These are phyloP conservation scores for Acanthisitta chloris DNA, from an alignment of 2,113 vertebrate species.

Conservation along the genomic window DNA sequence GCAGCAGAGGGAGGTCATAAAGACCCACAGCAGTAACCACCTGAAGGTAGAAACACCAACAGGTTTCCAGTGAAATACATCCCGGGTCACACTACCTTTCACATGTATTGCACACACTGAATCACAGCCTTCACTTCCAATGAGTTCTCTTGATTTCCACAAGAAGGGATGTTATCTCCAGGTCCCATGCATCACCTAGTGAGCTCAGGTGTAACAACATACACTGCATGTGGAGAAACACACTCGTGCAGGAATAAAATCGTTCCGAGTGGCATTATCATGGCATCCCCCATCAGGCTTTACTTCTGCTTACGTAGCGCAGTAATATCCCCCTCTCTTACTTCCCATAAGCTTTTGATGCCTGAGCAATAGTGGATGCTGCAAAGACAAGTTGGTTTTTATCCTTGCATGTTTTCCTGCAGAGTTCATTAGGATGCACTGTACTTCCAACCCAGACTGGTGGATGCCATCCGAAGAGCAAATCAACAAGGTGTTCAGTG, in stretches of 20 bases:
- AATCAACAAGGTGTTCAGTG: constrained; percentile 99
- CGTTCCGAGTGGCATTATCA: constrained; percentile 40
- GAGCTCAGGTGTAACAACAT: not conserved
- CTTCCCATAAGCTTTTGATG: not conserved
- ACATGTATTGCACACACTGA: not conserved
- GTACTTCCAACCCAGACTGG: constrained; percentile 97
- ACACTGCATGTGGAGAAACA: not conserved
- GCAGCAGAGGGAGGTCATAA: constrained; percentile 21
- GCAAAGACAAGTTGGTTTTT: constrained; percentile 23
- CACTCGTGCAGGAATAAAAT: not conserved
- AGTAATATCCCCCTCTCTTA: not conserved
- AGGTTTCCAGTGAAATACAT: not conserved
- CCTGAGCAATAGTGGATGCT: not conserved
- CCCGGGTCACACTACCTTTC: not conserved
- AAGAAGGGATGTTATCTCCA: not conserved
- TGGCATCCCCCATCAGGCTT: constrained; percentile 64
- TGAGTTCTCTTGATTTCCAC: not conserved
- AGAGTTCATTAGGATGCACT: constrained; percentile 99
- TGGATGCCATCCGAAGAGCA: constrained; percentile 99
- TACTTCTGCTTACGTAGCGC: not conserved
- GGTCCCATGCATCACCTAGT: not conserved
- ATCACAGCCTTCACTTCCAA: not conserved
- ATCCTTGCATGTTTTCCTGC: constrained; percentile 42
- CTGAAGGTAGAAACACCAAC: not conserved
- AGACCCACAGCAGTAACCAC: not conserved